phyloP scores from a whole-genome alignment of 1,140 invertebrate genomes.

The Macrobrachium nipponense region DNA sequence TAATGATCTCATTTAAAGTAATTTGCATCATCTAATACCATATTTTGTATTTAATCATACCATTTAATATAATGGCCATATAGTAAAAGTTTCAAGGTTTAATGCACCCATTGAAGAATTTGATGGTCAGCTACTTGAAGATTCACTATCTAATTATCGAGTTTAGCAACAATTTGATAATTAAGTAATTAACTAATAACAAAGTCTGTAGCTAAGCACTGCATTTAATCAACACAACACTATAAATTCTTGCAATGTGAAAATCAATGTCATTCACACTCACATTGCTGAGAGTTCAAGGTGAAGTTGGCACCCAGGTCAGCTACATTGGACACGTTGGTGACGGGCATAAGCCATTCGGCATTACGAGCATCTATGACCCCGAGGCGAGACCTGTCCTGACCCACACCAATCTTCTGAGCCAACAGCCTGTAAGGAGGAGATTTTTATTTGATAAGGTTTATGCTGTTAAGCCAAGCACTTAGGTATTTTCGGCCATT shows the following conservation, averaged over 20 bases:
- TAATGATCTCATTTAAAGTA: no score
- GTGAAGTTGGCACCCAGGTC: conserved; percentile 52
- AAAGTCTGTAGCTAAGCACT: neutral
- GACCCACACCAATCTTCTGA: conserved; percentile 25
- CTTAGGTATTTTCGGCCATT: no score
- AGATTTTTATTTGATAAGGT: neutral
- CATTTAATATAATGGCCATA: no score
- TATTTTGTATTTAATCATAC: no score
- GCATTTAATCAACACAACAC: neutral
- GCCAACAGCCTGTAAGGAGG: conserved; percentile 17
- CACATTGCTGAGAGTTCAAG: neutral
- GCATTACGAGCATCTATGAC: conserved; percentile 32
- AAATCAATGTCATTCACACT: neutral
- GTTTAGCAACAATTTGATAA: no score
- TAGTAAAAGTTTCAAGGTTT: no score
- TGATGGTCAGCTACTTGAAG: no score
- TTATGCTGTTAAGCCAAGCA: neutral
- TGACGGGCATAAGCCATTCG: conserved; percentile 8
- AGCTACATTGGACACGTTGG: conserved; percentile 49
- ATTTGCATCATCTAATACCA: no score
- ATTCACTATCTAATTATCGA: no score
- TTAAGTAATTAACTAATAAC: no score
- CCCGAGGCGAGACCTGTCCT: conserved; percentile 34
- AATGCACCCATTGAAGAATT: no score
- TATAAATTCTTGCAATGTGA: no score